Base-by-base conservation (phyloP, 2,888 invertebrate genomes). In the Dryobota labecula region DNA sequence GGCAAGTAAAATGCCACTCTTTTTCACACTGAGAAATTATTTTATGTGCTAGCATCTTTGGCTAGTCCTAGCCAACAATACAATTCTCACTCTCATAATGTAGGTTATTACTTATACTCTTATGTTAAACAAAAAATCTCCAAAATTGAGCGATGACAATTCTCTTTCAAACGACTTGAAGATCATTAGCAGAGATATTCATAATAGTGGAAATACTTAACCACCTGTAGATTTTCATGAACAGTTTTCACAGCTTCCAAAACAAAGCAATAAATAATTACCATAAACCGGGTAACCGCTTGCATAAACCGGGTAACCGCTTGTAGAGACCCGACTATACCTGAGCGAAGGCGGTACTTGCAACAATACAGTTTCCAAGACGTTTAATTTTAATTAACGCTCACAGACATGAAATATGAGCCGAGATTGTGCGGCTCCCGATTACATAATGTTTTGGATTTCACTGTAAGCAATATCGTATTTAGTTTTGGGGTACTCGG, bases 341-440 rank as follows among this genome's bases (percentile, higher is more conserved):
- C 30, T 43, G 30, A 73, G 20, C 5, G 2, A 47, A 57, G 24
- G 33, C 41, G 11, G n/a, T 24, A 49, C 53, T 47, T 53, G 27
- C 24, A 58, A 51, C 49, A 45, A 73, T 63, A 64, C 41, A 72
- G 43, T 27, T 65, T 47, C 53, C 33, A 58, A 67, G 66, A 63
- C 36, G 41, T 66, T 64, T 62, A 56, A 73, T 76, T 77, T 73
- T 71, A 84, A 84, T 76, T 70, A 82, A 63, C 57, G 54, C 41
- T 43, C 51, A 53, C 63, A 36, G 43, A 51, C 27, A 65, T 75
- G 27, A 71, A 75, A 36, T 67, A 71, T 76, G 57, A 68, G 49
- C 45, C 7, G 27, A 64, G 49, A 62, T 62, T 63, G 51, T 51
- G n/a, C 0, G 24, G 53, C 36, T 63, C 36, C 24, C 47, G 27